These are phyloP conservation scores for Sakesphorus luctuosus DNA, from an alignment of 2,113 vertebrate species.

Conservation along the genomic window DNA sequence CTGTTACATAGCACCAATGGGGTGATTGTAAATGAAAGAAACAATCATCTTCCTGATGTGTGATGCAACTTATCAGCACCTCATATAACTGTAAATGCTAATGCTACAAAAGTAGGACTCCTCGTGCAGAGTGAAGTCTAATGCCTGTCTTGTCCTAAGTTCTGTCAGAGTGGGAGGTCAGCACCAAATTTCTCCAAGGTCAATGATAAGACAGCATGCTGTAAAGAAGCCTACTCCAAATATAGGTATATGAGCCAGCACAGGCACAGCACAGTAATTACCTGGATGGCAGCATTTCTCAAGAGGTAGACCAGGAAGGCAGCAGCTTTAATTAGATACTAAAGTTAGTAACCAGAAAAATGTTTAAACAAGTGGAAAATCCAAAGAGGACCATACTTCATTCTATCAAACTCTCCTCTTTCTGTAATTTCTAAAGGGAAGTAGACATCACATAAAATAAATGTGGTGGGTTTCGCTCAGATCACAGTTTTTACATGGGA, in stretches of 20 bases:
- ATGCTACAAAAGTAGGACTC: not conserved
- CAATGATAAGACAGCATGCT: not conserved
- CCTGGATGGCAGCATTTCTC: not conserved
- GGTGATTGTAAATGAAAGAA: not conserved
- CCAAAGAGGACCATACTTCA: not conserved
- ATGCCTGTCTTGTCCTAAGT: not conserved
- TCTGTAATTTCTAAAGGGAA: not conserved
- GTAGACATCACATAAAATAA: not conserved
- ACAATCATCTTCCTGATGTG: not conserved
- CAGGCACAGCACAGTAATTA: constrained; percentile 3
- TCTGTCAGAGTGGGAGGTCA: not conserved
- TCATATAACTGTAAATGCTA: not conserved
- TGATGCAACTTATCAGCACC: not conserved
- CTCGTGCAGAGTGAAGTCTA: not conserved
- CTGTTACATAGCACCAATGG: not conserved
- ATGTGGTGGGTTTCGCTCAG: not conserved
- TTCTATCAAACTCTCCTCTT: not conserved
- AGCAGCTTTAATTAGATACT: constrained; percentile 2
- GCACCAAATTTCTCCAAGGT: not conserved
- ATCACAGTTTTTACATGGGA: not conserved
- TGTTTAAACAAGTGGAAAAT: not conserved
- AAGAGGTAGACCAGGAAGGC: not conserved
- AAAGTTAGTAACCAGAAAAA: not conserved
- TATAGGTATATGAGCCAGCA: not conserved
- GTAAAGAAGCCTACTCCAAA: not conserved